Conservation (phyloP, 2,888 invertebrate species). For the Gymnoscelis rufifasciata region DNA sequence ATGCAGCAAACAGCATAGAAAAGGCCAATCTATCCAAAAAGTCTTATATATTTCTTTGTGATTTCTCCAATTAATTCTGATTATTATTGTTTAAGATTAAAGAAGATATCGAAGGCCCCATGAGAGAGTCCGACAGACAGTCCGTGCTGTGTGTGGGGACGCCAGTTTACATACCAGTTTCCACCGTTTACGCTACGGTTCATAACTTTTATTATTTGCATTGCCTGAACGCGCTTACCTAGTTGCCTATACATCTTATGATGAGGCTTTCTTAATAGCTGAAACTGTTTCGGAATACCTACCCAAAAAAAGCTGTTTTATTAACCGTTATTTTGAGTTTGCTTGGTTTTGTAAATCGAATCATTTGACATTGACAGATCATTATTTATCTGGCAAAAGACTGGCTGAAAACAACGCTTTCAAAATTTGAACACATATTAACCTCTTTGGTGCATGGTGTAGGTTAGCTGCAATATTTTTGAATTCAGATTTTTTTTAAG, state of each 20-base stretch:
- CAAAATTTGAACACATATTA: too few relatives aligned
- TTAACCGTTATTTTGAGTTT: slow-evolving; percentile 4
- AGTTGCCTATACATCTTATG: slow-evolving; percentile 16
- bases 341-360: too few relatives aligned
- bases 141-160: slow-evolving; percentile 21
- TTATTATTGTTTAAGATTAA: slow-evolving; percentile 23
- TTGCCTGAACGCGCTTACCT: slow-evolving; percentile 17
- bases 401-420: too few relatives aligned
- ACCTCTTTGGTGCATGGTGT: slow-evolving; percentile 4
- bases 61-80: slow-evolving; percentile 10
- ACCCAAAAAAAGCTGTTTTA: too few relatives aligned
- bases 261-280: too few relatives aligned
- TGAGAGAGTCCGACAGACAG: slow-evolving; percentile 5
- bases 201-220: slow-evolving; percentile 22
- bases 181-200: slow-evolving; percentile 22
- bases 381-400: too few relatives aligned
- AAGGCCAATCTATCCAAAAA: too few relatives aligned
- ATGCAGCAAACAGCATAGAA: too few relatives aligned
- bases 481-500: too few relatives aligned
- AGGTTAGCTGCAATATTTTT: too few relatives aligned
- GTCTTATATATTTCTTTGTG: background rate
- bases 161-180: slow-evolving; percentile 17
- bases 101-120: slow-evolving; percentile 17
- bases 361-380: too few relatives aligned
- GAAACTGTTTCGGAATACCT: too few relatives aligned